These are phyloP conservation scores for Stichopus chloronotus DNA, from an alignment of 35 echinoderm and acorn worm genomes.

Conservation along the genomic window DNA sequence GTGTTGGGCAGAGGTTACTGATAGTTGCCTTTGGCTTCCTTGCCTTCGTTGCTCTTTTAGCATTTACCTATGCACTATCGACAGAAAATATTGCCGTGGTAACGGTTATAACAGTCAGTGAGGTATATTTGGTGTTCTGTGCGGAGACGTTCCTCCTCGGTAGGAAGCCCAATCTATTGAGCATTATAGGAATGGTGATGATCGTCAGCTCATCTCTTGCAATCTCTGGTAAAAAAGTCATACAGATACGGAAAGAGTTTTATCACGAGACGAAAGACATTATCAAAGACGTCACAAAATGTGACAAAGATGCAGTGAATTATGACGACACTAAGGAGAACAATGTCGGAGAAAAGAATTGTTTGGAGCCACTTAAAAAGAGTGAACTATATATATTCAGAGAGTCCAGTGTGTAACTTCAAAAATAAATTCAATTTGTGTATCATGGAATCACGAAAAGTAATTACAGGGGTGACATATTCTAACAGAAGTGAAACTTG, in stretches of 20 bases:
- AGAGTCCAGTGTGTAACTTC: too few relatives aligned
- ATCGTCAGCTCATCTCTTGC: not conserved
- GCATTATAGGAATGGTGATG: conserved; percentile 5
- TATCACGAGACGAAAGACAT: not conserved
- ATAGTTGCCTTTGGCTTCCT: not conserved
- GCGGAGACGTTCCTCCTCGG: conserved; percentile 12
- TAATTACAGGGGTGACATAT: too few relatives aligned
- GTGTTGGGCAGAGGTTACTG: not conserved
- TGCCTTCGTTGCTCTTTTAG: not conserved
- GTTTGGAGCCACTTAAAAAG: too few relatives aligned
- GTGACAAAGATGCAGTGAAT: not conserved
- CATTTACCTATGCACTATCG: not conserved
- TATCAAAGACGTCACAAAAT: not conserved
- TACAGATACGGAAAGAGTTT: not conserved
- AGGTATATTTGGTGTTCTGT: not conserved
- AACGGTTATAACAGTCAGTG: not conserved
- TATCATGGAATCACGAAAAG: too few relatives aligned
- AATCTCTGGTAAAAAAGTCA: not conserved
- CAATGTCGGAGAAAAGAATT: too few relatives aligned
- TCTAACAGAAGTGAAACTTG: too few relatives aligned
- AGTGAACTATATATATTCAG: too few relatives aligned
- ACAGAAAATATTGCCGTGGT: not conserved
- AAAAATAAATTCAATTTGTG: too few relatives aligned
- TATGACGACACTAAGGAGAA: not conserved
- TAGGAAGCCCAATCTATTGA: not conserved